A percentile compares a stretch with the other conserved stretches of the same genome.
Evolutionary conservation across 2,113 vertebrate species (phyloP).

Genomic region (Dermatemys mawii): DNA sequence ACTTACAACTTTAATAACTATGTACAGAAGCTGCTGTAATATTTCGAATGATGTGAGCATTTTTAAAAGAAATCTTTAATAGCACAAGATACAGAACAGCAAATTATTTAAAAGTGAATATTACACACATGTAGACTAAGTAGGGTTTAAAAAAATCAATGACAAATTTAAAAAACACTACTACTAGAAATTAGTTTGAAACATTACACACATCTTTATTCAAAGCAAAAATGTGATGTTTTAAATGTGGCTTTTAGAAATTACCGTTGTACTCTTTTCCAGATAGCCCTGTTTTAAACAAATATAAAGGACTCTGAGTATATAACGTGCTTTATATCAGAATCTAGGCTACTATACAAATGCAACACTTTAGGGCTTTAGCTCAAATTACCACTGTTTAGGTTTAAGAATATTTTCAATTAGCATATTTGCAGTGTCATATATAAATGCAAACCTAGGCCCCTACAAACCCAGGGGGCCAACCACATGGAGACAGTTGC

Average conservation of each 20-base stretch:
- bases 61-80: background rate
- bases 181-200: background rate
- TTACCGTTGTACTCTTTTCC: background rate
- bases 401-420: background rate
- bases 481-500: background rate
- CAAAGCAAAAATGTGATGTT: background rate
- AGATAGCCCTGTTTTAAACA: rapidly evolving
- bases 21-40: background rate
- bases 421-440: background rate
- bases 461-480: rapidly evolving
- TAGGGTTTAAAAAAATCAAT: background rate
- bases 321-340: rapidly evolving
- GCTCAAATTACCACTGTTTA: no score
- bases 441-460: background rate
- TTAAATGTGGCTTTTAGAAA: background rate
- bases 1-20: background rate
- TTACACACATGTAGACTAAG: background rate
- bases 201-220: background rate
- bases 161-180: background rate
- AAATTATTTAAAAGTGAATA: background rate
- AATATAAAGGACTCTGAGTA: rapidly evolving
- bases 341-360: rapidly evolving
- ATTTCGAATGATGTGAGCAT: background rate
- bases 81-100: background rate
- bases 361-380: rapidly evolving